Conservation (phyloP, 1,140 invertebrate genomes). For the Trichoplusia ni region DNA sequence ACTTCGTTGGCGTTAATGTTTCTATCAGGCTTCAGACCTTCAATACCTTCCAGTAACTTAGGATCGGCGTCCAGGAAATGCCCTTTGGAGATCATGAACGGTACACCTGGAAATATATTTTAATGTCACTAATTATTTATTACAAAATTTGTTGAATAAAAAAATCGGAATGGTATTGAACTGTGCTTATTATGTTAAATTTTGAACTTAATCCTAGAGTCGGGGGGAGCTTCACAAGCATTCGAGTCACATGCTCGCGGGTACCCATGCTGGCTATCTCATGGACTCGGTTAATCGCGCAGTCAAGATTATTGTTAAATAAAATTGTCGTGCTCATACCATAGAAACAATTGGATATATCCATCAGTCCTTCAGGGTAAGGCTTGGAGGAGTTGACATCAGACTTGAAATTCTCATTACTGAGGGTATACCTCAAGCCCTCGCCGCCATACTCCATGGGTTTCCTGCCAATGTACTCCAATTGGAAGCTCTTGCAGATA, state of each 20-base stretch:
- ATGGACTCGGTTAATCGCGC: too few relatives aligned
- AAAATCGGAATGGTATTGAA: too few relatives aligned
- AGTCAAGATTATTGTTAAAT: too few relatives aligned
- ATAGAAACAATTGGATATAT: conserved; percentile 26
- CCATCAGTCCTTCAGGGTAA: conserved; percentile 25
- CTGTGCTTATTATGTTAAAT: too few relatives aligned
- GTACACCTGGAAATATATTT: conserved; percentile 34
- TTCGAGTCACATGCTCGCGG: too few relatives aligned
- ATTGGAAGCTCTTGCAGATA: conserved; percentile 27
- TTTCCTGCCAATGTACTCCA: conserved; percentile 10
- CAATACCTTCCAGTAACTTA: background rate
- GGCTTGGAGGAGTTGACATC: background rate
- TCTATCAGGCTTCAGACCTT: conserved; percentile 24
- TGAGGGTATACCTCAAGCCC: conserved; percentile 27
- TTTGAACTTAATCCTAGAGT: too few relatives aligned
- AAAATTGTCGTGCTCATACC: too few relatives aligned
- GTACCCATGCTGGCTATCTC: too few relatives aligned
- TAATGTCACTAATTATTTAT: too few relatives aligned
- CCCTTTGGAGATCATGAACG: conserved; percentile 22
- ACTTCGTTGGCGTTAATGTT: conserved; percentile 8
- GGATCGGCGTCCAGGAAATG: conserved; percentile 33
- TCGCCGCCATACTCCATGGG: conserved; percentile 27
- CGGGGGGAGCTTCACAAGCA: too few relatives aligned
- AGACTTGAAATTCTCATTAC: conserved; percentile 1
- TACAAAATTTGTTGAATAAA: too few relatives aligned